phyloP scores from a whole-genome alignment of 2,113 vertebrate genomes.

The Pluvianellus socialis region DNA sequence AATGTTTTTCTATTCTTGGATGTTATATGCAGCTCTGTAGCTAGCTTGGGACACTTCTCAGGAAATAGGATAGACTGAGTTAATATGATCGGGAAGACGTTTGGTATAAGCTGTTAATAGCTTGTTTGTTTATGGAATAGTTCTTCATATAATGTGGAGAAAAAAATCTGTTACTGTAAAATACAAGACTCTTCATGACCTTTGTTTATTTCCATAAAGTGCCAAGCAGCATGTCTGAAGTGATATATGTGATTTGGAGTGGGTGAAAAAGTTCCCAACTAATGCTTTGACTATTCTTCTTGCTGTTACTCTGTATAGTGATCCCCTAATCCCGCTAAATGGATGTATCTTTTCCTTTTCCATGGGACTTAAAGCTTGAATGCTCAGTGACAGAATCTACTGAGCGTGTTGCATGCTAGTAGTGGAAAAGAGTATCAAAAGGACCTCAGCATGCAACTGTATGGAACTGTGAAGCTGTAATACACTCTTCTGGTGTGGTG shows the following conservation, averaged over 20 bases:
- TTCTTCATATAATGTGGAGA: neutral
- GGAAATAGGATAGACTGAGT: neutral
- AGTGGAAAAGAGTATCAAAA: neutral
- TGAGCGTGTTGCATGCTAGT: neutral
- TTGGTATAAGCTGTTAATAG: neutral
- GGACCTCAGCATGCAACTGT: neutral
- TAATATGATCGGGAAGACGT: neutral
- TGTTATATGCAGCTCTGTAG: neutral
- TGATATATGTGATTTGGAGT: neutral
- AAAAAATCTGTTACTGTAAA: neutral
- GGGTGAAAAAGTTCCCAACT: neutral
- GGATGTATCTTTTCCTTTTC: neutral
- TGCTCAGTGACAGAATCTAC: neutral
- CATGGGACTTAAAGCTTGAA: neutral
- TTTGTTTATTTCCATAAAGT: neutral
- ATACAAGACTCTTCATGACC: neutral
- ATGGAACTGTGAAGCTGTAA: neutral
- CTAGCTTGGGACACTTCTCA: neutral
- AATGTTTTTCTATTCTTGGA: conserved; percentile 33
- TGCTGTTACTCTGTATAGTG: neutral
- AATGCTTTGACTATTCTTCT: neutral
- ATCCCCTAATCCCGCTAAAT: neutral
- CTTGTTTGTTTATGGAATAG: neutral
- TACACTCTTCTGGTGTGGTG: neutral
- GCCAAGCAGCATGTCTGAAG: neutral